A percentile compares a stretch with the other conserved stretches of the same genome.
These are phyloP conservation scores for Etheostoma cragini DNA, from an alignment of 2,113 vertebrate genomes.

Conservation along the genomic window DNA sequence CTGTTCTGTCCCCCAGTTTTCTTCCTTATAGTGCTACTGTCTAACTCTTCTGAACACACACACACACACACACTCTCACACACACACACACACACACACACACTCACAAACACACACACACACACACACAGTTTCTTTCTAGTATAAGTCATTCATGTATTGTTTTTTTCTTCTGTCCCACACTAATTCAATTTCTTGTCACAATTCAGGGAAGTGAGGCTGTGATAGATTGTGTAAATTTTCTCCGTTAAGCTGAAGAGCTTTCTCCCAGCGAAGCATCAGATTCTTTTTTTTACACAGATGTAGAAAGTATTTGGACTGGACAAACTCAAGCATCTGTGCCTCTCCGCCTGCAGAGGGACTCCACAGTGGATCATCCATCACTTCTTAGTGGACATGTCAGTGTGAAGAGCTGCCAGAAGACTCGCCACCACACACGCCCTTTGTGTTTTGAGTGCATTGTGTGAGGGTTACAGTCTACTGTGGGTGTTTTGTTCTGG, in stretches of 20 bases:
- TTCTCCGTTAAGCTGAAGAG: slow-evolving; percentile 11
- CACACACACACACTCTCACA: neutral
- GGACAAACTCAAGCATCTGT: slow-evolving; percentile 56
- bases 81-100: slow-evolving; percentile 1
- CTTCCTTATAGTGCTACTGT: slow-evolving; percentile 22
- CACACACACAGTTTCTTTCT: neutral
- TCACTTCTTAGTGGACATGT: slow-evolving; percentile 68
- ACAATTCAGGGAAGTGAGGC: slow-evolving; percentile 10
- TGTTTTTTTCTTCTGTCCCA: neutral
- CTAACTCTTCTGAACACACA: slow-evolving; percentile 4
- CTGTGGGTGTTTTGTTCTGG: slow-evolving; percentile 43
- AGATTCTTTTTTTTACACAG: slow-evolving; percentile 31
- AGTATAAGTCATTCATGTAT: neutral
- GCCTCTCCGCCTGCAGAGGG: slow-evolving; percentile 53
- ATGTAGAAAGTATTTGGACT: slow-evolving; percentile 43
- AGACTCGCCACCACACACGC: slow-evolving; percentile 35
- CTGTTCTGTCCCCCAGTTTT: slow-evolving; percentile 27
- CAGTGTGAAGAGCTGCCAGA: slow-evolving; percentile 64
- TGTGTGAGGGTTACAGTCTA: slow-evolving; percentile 45
- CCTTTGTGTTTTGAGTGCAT: slow-evolving; percentile 34
- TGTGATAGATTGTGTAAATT: slow-evolving; percentile 36
- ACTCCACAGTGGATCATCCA: slow-evolving; percentile 59
- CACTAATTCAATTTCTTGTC: slow-evolving; percentile 28
- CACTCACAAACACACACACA: slow-evolving; percentile 3
- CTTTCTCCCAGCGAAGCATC: neutral